Percentiles rank a stretch among this genome's conserved stretches.
Evolutionary conservation across 2,797 vertebrate genomes (phyloP).

Genomic region (Salmo trutta): DNA sequence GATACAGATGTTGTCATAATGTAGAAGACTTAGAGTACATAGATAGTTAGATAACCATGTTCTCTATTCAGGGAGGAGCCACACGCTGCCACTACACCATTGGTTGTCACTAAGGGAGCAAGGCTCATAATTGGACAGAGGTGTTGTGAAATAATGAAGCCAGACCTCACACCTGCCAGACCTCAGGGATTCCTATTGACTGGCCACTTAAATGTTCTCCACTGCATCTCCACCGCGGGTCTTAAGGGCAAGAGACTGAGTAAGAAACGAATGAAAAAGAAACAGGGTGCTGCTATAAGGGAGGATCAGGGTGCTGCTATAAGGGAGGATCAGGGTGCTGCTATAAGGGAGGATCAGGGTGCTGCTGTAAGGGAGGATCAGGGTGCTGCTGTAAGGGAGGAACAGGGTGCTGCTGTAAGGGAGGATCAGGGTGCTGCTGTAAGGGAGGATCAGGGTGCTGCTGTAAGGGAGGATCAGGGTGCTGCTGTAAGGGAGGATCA

Average conservation of each 20-base stretch:
- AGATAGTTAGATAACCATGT: conserved; percentile 66
- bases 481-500: conserved; percentile 75
- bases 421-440: conserved; percentile 76
- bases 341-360: too few species aligned
- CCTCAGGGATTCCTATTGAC: conserved; percentile 78
- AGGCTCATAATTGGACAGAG: conserved; percentile 80
- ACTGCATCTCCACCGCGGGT: conserved; percentile 59
- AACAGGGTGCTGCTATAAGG: conserved; percentile 62
- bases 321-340: conserved; percentile 78
- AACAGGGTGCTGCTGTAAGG: conserved; percentile 68
- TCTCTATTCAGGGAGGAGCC: conserved; percentile 18
- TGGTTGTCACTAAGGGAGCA: conserved; percentile 72
- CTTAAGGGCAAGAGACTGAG: conserved; percentile 77
- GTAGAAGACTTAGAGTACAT: conserved; percentile 61
- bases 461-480: conserved; percentile 75
- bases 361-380: conserved; percentile 75
- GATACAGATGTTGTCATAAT: conserved; percentile 65
- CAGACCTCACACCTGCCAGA: conserved; percentile 81
- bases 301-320: conserved; percentile 74
- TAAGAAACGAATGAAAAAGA: conserved; percentile 76
- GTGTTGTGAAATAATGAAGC: conserved; percentile 84
- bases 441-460: conserved; percentile 78
- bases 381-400: too few species aligned
- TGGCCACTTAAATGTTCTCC: conserved; percentile 79
- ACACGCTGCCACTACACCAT: background rate